Evolutionary conservation across 1,140 invertebrate genomes (phyloP), one percentile per base, ranked within the genome.

Genomic region (Rhyzopertha dominica): DNA sequence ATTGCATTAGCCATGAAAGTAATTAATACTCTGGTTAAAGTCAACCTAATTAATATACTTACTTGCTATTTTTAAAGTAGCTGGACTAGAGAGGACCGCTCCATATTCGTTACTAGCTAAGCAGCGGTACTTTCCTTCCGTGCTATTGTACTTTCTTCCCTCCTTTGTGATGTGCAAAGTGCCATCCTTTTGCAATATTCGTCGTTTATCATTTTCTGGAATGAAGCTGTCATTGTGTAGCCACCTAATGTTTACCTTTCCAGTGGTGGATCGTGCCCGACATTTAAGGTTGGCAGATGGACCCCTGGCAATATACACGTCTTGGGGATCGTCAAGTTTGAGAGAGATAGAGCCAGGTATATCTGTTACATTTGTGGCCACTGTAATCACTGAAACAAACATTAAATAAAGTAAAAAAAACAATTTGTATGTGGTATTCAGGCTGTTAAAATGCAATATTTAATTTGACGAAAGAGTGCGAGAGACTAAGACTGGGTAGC

Each of bases 41-140:
- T 1, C 18, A 43, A 5, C 20, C 2, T 25, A 35, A 26, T 22
- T 43, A 9, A 22, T 35, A 17, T 36, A 61, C 59, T 61, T 49
- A 65, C 62, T 52, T n/a, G 57, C 61, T 19, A 63, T 43, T 40
- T 46, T 53, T 20, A 65, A 43, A 46, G 54, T 56, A 5, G 61
- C 59, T 14, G 53, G 40, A 30, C 43, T 54, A 7, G 61, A 62
- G 22, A 63, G 24, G 16, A 65, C 16, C 5, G 56, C 56, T 13
- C 61, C 62, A 20, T 44, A 34, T n/a, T 51, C 29, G 32, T 59
- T 62, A 23, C 34, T 49, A 2, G 50, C 61, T 24, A 54, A 46
- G 42, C 62, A 65, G 23, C 37, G 46, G 44, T 65, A 65, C 10
- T 54, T 32, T 10, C 62, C 62, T 2, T 42, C 32, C 14, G 49